Evolutionary conservation across 2,113 vertebrate species (phyloP).

Genomic region (Mola mola): DNA sequence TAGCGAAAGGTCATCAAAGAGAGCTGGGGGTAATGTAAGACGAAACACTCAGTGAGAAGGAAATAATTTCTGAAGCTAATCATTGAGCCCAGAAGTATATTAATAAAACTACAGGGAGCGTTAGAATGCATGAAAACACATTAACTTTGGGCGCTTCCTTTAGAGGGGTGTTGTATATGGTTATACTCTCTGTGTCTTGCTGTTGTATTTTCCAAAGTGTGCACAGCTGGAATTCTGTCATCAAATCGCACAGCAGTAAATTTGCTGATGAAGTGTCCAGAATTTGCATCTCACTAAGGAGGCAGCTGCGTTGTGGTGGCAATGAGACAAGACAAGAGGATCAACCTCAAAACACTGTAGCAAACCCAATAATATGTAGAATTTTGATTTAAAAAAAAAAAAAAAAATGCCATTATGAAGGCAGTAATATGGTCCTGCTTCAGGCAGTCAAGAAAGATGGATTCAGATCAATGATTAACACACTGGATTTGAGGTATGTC

Average conservation of each 20-base stretch:
- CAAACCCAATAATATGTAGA: background rate
- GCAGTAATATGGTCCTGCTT: too few species aligned
- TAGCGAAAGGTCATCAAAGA: constrained; percentile 71
- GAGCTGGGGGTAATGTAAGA: constrained; percentile 42
- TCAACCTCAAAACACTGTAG: constrained; percentile 8
- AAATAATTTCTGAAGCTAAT: constrained; percentile 42
- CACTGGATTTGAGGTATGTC: too few species aligned
- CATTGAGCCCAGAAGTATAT: constrained; percentile 35
- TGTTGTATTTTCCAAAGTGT: constrained; percentile 14
- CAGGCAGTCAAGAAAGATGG: too few species aligned
- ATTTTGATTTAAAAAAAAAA: constrained; percentile 1
- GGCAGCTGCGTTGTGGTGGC: constrained; percentile 2
- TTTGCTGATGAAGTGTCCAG: constrained; percentile 35
- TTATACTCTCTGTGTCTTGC: constrained; percentile 16
- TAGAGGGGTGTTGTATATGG: constrained; percentile 10
- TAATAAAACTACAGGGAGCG: constrained; percentile 20
- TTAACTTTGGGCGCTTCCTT: constrained; percentile 24
- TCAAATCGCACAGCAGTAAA: constrained; percentile 55
- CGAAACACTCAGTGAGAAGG: constrained; percentile 31
- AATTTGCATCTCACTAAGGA: constrained; percentile 32
- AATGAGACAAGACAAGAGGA: constrained; percentile 16
- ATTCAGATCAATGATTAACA: too few species aligned
- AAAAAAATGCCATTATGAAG: too few species aligned
- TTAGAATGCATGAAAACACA: constrained; percentile 16
- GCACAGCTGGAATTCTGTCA: constrained; percentile 54